Percentiles rank a stretch among this genome's conserved stretches.
Evolutionary conservation across 2,888 invertebrate genomes (phyloP).

Genomic region (Bellardia pandia): DNA sequence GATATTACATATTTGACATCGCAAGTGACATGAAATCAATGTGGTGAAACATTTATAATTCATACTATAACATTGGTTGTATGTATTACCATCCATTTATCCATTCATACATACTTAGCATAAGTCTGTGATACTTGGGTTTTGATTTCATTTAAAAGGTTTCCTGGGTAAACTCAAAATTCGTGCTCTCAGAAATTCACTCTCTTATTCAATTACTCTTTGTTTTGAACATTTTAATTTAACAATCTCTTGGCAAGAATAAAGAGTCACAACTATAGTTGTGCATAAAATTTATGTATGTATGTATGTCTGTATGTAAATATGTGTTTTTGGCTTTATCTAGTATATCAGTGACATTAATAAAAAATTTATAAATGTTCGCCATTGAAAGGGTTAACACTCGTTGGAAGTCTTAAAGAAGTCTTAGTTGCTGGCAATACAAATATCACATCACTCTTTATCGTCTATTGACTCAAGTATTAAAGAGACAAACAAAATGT

Average conservation of each 20-base stretch:
- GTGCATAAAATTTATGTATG: neutral
- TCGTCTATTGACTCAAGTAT: slow-evolving; percentile 67
- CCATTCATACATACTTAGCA: neutral
- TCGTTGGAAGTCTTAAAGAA: slow-evolving; percentile 54
- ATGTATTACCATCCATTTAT: too few species aligned
- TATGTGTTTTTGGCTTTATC: neutral
- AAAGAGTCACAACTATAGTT: neutral
- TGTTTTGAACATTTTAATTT: neutral
- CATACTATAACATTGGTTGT: neutral
- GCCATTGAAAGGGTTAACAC: slow-evolving; percentile 61
- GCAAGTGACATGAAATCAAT: slow-evolving; percentile 16
- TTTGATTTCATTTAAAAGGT: neutral
- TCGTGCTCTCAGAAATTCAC: neutral
- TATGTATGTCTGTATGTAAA: neutral
- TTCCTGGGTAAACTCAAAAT: neutral
- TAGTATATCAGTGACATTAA: slow-evolving; percentile 39
- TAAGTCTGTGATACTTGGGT: neutral
- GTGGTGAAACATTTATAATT: slow-evolving; percentile 12
- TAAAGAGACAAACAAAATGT: slow-evolving; percentile 59
- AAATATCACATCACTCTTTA: slow-evolving; percentile 52
- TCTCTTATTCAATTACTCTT: neutral
- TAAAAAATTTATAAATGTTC: slow-evolving; percentile 55
- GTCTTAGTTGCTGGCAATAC: slow-evolving; percentile 46
- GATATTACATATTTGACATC: slow-evolving; percentile 20
- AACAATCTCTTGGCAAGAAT: too few species aligned